A percentile compares a stretch with the other conserved stretches of the same genome.
phyloP scores from a whole-genome alignment of 2,797 vertebrate genomes.

The Petrocephalus schoutedeni region DNA sequence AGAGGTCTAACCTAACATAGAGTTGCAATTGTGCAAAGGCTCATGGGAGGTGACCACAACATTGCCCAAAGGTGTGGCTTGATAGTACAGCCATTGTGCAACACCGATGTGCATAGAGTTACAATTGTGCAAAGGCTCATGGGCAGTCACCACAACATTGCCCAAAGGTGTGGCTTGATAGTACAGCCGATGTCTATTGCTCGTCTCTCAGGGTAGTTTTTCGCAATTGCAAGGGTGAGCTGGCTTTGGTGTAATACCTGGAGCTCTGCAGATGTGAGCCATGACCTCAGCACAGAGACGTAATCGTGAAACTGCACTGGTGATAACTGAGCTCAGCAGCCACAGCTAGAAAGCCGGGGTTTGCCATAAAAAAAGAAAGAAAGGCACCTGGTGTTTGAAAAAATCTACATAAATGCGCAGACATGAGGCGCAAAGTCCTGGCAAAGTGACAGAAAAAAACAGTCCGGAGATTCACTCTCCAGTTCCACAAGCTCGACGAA shows the following conservation, averaged over 20 bases:
- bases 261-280: not conserved
- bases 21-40: not conserved
- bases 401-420: not conserved
- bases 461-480: not conserved
- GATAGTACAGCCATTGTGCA: not conserved
- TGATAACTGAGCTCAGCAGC: not conserved
- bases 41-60: not conserved
- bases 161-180: not conserved
- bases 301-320: not conserved
- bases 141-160: not conserved
- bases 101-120: too few relatives aligned
- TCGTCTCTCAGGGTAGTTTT: not conserved
- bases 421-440: not conserved
- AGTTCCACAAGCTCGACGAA: not conserved
- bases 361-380: not conserved
- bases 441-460: not conserved
- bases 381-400: not conserved
- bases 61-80: not conserved
- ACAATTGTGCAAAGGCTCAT: not conserved
- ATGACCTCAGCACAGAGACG: not conserved
- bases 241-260: not conserved
- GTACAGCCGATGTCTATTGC: not conserved
- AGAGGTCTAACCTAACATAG: not conserved
- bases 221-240: not conserved
- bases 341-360: not conserved